Evolutionary conservation across 2,888 invertebrate species (phyloP).

Genomic region (Parapristionchus giblindavisi): DNA sequence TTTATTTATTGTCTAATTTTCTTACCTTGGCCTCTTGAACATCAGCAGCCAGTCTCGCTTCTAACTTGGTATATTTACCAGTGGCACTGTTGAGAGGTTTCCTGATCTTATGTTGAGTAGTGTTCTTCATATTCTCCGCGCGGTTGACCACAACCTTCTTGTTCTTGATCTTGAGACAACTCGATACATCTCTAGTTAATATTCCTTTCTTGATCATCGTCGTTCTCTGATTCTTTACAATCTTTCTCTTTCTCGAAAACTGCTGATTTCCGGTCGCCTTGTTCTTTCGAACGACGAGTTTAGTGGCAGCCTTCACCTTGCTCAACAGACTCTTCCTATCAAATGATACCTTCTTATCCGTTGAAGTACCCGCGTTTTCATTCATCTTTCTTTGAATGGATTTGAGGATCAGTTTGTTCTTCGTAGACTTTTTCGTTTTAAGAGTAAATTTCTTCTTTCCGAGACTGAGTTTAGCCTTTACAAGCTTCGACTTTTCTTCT

Average conservation of each 20-base stretch:
- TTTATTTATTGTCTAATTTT: neutral
- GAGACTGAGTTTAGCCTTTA: neutral
- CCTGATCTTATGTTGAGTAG: neutral
- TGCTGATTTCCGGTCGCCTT: too few species aligned
- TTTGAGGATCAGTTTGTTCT: neutral
- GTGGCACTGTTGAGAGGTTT: neutral
- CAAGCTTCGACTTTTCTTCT: neutral
- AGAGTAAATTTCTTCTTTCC: neutral
- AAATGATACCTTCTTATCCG: neutral
- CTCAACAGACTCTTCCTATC: neutral
- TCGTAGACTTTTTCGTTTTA: neutral
- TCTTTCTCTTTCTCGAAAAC: neutral
- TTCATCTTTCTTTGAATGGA: too few species aligned
- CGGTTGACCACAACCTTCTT: too few species aligned
- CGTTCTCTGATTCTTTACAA: neutral
- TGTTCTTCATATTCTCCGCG: too few species aligned
- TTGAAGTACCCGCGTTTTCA: neutral
- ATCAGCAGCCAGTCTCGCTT: neutral
- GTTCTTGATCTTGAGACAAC: neutral
- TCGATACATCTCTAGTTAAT: neutral
- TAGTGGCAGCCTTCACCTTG: neutral
- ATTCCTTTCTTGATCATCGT: neutral
- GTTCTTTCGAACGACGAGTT: too few species aligned
- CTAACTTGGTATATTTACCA: neutral
- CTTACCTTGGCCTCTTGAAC: too few species aligned